Evolutionary conservation across 2,797 vertebrate genomes (phyloP).

Genomic region (Hippoglossus hippoglossus): DNA sequence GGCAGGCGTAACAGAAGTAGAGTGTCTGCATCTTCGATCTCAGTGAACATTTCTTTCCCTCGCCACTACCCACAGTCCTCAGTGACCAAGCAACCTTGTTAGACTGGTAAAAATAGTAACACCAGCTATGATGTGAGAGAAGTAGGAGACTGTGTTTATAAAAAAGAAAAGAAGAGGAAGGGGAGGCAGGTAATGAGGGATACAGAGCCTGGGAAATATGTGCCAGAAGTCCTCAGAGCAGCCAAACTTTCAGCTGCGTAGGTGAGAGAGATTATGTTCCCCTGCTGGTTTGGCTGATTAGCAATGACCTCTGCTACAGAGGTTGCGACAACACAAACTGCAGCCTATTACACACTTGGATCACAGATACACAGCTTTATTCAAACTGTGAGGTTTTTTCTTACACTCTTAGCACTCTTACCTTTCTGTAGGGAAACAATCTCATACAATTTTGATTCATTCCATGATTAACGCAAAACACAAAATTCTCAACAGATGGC

Average conservation of each 20-base stretch:
- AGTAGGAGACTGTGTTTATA: conserved; percentile 43
- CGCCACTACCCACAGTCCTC: conserved; percentile 45
- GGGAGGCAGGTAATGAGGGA: conserved; percentile 52
- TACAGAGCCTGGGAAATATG: conserved; percentile 42
- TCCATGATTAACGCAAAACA: conserved; percentile 4
- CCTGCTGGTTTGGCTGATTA: conserved; percentile 66
- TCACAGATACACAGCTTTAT: conserved; percentile 18
- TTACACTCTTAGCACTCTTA: conserved; percentile 3
- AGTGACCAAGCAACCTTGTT: conserved; percentile 74
- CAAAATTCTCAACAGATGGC: conserved; percentile 15
- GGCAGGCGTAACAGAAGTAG: conserved; percentile 49
- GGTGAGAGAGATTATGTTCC: conserved; percentile 66
- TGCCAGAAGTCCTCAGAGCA: conserved; percentile 24
- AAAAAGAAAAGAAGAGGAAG: conserved; percentile 5
- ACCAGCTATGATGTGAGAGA: conserved; percentile 55
- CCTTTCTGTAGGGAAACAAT: background rate
- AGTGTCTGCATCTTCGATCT: conserved; percentile 51
- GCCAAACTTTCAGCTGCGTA: conserved; percentile 51
- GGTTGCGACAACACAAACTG: conserved; percentile 35
- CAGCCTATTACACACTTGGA: conserved; percentile 14
- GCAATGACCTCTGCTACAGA: conserved; percentile 53
- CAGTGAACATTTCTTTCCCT: conserved; percentile 47
- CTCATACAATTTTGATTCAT: background rate
- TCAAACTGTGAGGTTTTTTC: conserved; percentile 9
- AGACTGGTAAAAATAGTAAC: conserved; percentile 78